Conservation (phyloP, 2,888 invertebrate genomes). For the Chrysolina oricalcia region DNA sequence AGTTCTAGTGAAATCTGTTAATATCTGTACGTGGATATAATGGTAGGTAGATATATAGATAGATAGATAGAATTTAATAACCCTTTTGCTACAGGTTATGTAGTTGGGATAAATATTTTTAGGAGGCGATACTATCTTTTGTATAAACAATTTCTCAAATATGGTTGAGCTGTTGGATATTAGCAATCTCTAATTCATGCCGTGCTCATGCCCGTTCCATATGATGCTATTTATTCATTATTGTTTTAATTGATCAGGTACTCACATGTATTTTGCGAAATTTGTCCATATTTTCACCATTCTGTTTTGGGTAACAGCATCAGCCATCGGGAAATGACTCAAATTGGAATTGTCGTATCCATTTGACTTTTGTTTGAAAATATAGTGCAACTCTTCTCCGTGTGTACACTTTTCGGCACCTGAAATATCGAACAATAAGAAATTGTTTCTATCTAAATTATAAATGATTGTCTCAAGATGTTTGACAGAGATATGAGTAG, state of each 20-base stretch:
- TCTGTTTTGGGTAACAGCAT: conserved; percentile 49
- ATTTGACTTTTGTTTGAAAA: conserved; percentile 55
- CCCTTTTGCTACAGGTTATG: no score
- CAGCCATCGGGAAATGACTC: conserved; percentile 42
- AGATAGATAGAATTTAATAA: no score
- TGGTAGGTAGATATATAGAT: no score
- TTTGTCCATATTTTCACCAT: conserved; percentile 73
- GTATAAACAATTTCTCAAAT: not conserved
- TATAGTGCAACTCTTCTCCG: conserved; percentile 60
- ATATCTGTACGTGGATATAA: no score
- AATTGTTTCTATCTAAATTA: no score
- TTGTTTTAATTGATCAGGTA: not conserved
- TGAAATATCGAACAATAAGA: conserved; percentile 69
- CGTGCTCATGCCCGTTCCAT: no score
- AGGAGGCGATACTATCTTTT: not conserved
- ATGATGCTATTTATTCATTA: no score
- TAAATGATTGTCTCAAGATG: no score
- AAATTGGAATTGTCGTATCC: conserved; percentile 56
- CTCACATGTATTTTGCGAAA: conserved; percentile 76
- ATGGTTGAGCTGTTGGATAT: no score
- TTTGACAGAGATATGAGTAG: not conserved
- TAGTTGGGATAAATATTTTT: no score
- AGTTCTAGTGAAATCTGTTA: no score
- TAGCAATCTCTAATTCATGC: no score
- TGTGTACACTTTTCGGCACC: conserved; percentile 60